Evolutionary conservation across 2,888 invertebrate genomes (phyloP), one percentile per base, ranked within the genome.

Genomic region (Platynereis dumerilii): DNA sequence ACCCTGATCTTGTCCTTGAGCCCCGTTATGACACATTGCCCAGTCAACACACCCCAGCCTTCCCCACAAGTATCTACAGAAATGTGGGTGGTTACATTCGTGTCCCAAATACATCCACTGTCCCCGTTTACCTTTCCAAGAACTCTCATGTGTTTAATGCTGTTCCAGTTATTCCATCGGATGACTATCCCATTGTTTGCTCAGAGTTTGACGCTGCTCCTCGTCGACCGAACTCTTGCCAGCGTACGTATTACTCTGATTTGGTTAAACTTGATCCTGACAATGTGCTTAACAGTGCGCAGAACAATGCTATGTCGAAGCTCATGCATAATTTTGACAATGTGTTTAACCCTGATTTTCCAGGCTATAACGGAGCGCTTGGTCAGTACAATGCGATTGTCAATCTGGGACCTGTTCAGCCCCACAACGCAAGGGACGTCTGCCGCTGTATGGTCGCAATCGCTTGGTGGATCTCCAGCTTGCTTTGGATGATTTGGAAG

Each of bases 351-450:
- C 64, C 68, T 2, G 42, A 60, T 12, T 58, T 65, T 39, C 59
- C 42, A 24, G 71, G 70, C 2, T 75, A 73, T 42, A 74, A 72
- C 60, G 69, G 70, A 2, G 60, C 68, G 2, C 29, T 61, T 5
- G 72, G 70, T 10, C 67, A 67, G 10, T 73, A 73, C 58, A 7
- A 75, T 59, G 71, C 72, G 20, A 48, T 28, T 12, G 66, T 74
- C 2, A 74, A 74, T 54, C 74, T 74, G 74, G 72, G 73, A 29
- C 73, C 73, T 52, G 65, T 68, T 15, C 66, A 53, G 73, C 72
- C 10, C 72, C 74, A 7, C 73, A 72, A 61, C 55, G 71, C 10
- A 74, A 76, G 59, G 74, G 73, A 17, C 42, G 71, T 2, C 29
- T 72, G 7, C 73, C 74, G 1, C 71, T 71, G 34, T 73, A 75